A percentile compares a stretch with the other conserved stretches of the same genome.
Conservation (phyloP, 2,113 vertebrate genomes). For the Oenanthe oenanthe region DNA sequence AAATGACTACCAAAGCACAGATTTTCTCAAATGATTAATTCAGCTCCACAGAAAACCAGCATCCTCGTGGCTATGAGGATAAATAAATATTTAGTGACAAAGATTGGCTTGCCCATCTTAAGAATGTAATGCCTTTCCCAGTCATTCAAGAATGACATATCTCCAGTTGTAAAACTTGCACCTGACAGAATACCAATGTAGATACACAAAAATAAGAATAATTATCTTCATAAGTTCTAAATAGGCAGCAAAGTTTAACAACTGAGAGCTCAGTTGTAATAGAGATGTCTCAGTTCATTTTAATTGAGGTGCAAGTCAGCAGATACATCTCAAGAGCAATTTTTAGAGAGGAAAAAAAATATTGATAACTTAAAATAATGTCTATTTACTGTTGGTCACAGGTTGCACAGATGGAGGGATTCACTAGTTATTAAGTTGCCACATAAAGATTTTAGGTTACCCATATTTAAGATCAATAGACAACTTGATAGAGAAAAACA, state of each 20-base stretch:
- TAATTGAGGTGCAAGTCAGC: not conserved
- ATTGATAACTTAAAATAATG: not conserved
- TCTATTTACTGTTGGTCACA: not conserved
- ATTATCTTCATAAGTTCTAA: not conserved
- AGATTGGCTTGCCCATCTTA: not conserved
- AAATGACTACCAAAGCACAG: not conserved
- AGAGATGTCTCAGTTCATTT: not conserved
- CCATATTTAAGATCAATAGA: not conserved
- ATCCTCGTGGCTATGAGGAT: not conserved
- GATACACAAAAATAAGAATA: not conserved
- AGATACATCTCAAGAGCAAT: not conserved
- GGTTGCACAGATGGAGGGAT: not conserved
- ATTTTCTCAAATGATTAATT: not conserved
- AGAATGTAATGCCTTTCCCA: not conserved
- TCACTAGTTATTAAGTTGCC: not conserved
- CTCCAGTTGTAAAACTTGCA: not conserved
- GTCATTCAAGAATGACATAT: not conserved
- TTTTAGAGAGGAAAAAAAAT: not conserved
- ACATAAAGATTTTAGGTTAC: not conserved
- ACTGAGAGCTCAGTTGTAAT: not conserved
- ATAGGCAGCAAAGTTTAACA: not conserved
- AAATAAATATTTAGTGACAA: not conserved
- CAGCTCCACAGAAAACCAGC: not conserved
- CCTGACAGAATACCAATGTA: not conserved
- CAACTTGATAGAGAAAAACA: not conserved